phyloP scores from a whole-genome alignment of 2,797 vertebrate species.

The Paguma larvata region DNA sequence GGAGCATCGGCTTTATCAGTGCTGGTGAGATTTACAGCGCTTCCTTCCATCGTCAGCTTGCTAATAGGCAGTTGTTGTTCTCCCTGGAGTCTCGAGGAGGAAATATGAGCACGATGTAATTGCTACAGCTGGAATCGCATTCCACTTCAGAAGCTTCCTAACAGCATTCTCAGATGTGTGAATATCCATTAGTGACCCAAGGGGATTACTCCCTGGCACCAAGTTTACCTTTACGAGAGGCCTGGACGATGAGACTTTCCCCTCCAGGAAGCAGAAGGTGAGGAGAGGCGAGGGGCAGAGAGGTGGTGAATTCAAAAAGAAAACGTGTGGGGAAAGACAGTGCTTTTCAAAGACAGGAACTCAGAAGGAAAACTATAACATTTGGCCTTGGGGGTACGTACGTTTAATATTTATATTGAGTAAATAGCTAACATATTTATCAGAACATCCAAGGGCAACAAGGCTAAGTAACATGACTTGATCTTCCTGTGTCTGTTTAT shows the following conservation, averaged over 20 bases:
- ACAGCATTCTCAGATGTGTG: slow-evolving; percentile 89
- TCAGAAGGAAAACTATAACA: slow-evolving; percentile 66
- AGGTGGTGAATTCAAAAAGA: slow-evolving; percentile 1
- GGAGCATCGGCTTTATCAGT: slow-evolving; percentile 86
- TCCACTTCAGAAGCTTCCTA: slow-evolving; percentile 87
- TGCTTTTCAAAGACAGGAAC: slow-evolving; percentile 49
- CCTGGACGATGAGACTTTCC: slow-evolving; percentile 80
- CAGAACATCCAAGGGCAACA: slow-evolving; percentile 75
- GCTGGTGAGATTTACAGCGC: slow-evolving; percentile 86
- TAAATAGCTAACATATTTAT: slow-evolving; percentile 77
- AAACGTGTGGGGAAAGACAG: slow-evolving; percentile 46
- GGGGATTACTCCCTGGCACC: slow-evolving; percentile 84
- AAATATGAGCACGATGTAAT: slow-evolving; percentile 87
- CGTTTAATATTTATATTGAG: slow-evolving; percentile 77
- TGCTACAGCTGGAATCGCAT: slow-evolving; percentile 86
- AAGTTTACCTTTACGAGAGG: slow-evolving; percentile 80
- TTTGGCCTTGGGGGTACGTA: slow-evolving; percentile 27
- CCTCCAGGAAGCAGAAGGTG: slow-evolving; percentile 48
- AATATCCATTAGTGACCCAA: slow-evolving; percentile 87
- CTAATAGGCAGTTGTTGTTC: slow-evolving; percentile 87
- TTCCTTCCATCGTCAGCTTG: slow-evolving; percentile 86
- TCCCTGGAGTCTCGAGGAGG: slow-evolving; percentile 85
- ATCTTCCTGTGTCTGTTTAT: slow-evolving; percentile 87
- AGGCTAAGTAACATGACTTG: slow-evolving; percentile 83
- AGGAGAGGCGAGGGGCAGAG: slow-evolving; percentile 72